phyloP scores from a whole-genome alignment of 1,140 invertebrate genomes.

The Heliconius melpomene region DNA sequence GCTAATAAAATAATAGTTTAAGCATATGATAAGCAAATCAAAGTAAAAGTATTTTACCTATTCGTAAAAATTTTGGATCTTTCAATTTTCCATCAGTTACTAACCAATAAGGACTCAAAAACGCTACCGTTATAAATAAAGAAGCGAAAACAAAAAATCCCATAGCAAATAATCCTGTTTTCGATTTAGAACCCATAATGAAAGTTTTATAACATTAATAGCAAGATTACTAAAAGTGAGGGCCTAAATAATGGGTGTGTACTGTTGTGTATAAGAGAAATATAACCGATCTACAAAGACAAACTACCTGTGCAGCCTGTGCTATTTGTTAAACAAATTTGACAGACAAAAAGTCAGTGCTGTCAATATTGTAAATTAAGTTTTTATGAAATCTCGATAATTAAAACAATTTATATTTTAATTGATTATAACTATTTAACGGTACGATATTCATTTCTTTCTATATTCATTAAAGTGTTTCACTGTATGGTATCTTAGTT shows the following conservation, averaged over 20 bases:
- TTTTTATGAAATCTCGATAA: no score
- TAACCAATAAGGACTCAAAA: slow-evolving; percentile 96
- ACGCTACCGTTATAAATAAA: slow-evolving; percentile 91
- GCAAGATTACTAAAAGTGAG: background rate
- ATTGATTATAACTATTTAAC: no score
- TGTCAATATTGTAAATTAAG: background rate
- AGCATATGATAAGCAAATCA: slow-evolving; percentile 27
- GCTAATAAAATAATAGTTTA: background rate
- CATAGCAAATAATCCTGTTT: slow-evolving; percentile 87
- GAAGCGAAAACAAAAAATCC: slow-evolving; percentile 85
- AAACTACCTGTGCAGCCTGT: background rate
- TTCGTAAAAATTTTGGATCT: slow-evolving; percentile 90
- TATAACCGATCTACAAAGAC: background rate
- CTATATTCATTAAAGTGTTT: no score
- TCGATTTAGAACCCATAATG: slow-evolving; percentile 74
- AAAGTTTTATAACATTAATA: background rate
- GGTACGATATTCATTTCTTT: no score
- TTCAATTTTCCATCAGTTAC: slow-evolving; percentile 91
- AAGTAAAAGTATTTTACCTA: slow-evolving; percentile 82
- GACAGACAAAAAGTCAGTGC: background rate
- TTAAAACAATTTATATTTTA: no score
- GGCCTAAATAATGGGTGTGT: slow-evolving; percentile 29
- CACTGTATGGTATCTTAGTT: no score
- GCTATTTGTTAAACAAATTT: background rate
- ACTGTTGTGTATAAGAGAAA: background rate